Base-by-base conservation (phyloP, 37 sponge, comb jelly and placozoan species). In the Lycopodina hypogea region DNA sequence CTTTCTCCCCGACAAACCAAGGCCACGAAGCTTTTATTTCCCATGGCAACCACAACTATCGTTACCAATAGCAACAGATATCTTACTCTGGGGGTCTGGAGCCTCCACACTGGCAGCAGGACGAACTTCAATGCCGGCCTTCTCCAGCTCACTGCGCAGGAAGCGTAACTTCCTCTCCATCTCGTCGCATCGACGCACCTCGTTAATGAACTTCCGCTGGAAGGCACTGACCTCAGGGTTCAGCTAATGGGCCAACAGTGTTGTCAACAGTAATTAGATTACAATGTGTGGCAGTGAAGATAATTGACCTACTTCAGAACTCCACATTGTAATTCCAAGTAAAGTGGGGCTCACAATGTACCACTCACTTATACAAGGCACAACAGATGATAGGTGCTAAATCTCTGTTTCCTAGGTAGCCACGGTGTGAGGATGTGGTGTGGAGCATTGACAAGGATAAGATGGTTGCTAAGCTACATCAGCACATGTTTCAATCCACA, bases 151-250 rank as follows among this genome's bases (percentile, higher is more conserved):
- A 7, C 89, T 91, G 11, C 75, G 48, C 12, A 98, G 88, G 82
- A 95, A 98, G 7, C 96, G 91, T 28, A 98, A 77, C 71, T 84
- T 93, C 66, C 99, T 71, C 62, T 98, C 99, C 99, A 98, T 98
- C 81, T 98, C 99, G 28, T 98, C 99, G 85, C 96, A 91, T 19
- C 99, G 78, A 50, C 96, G 75, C 2, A 98, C 90, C 70, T 98
- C 99, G 59, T 93, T 96, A 42, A 93, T 96, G 84, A 91, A 98
- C 75, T 98, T 98, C 37, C 99, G 71, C 64, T 96, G 96, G 77
- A 98, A 98, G n/a, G 96, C 96, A 84, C 90, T 98, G 28, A 98
- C 94, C 3, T 90, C 99, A 26, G 94, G 90, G 78, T 98, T 98
- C 12, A 98, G 89, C 96, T 98, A 71, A 11, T 62, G 8, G 7